A percentile compares a stretch with the other conserved stretches of the same genome.
Conservation (phyloP, 2,113 vertebrate genomes). For the Canis aureus region DNA sequence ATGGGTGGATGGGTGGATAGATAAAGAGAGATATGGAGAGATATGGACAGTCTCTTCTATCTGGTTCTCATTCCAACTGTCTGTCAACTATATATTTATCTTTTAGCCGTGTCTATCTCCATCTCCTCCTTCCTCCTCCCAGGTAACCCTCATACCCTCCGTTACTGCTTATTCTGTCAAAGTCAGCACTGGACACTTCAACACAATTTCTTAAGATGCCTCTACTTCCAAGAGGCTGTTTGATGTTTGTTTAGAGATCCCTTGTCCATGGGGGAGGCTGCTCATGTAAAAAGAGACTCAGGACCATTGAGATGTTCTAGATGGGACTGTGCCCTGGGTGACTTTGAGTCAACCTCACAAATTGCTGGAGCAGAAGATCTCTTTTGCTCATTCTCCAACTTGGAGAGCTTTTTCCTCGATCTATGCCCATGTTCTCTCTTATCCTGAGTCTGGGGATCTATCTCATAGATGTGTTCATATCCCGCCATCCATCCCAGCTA, state of each 20-base stretch:
- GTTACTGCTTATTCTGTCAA: not conserved
- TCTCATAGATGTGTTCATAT: not conserved
- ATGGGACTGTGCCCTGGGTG: rapidly evolving
- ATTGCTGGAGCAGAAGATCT: not conserved
- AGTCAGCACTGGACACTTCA: not conserved
- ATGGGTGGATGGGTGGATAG: not conserved
- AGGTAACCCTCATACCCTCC: not conserved
- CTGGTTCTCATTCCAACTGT: not conserved
- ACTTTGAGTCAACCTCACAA: not conserved
- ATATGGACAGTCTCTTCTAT: not conserved
- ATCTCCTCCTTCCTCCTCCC: not conserved
- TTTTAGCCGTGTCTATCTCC: not conserved
- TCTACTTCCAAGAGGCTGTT: not conserved
- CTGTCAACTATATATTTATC: not conserved
- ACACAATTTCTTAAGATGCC: not conserved
- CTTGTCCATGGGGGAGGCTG: not conserved
- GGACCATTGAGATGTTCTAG: not conserved
- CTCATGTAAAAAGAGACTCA: not conserved
- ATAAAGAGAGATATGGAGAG: not conserved
- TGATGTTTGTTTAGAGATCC: too few relatives aligned
- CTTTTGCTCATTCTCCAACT: not conserved
- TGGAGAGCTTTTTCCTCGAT: not conserved
- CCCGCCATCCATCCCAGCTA: not conserved
- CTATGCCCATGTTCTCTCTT: not conserved
- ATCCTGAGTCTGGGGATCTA: rapidly evolving